Evolutionary conservation across 2,113 vertebrate species (phyloP).

Genomic region (Noctilio leporinus): DNA sequence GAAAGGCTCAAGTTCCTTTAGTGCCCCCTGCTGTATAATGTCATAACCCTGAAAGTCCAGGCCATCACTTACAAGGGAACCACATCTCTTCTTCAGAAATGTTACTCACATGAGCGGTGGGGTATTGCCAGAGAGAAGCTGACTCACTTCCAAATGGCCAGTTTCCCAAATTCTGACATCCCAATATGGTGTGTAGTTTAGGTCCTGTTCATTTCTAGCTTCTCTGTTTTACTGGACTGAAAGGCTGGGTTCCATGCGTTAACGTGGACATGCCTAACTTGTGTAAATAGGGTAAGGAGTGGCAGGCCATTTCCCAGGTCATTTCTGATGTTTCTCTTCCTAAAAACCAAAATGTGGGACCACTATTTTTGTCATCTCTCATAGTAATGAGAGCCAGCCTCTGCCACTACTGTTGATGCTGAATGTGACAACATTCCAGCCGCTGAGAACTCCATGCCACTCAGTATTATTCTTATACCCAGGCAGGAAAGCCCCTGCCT

Average conservation of each 20-base stretch:
- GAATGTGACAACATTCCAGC: not conserved
- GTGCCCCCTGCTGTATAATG: not conserved
- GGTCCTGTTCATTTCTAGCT: not conserved
- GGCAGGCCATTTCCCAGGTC: not conserved
- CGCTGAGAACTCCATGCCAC: not conserved
- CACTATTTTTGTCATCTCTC: not conserved
- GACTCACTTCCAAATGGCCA: not conserved
- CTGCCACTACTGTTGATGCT: not conserved
- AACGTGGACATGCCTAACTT: rapidly evolving
- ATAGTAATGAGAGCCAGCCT: not conserved
- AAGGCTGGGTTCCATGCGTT: not conserved
- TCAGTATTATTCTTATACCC: not conserved
- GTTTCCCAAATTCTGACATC: not conserved
- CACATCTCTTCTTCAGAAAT: not conserved
- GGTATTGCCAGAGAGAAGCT: not conserved
- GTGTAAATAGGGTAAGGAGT: not conserved
- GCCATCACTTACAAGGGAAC: not conserved
- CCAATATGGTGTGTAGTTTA: not conserved
- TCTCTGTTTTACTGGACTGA: not conserved
- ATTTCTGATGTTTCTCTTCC: not conserved
- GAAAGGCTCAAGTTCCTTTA: not conserved
- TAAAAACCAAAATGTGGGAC: not conserved
- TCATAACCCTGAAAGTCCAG: not conserved
- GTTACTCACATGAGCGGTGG: not conserved
- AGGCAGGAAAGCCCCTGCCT: not conserved